Percentiles rank a stretch among this genome's conserved stretches.
Conservation (phyloP, 92 coral and sea anemone genomes). For the Epizoanthus stellaris region DNA sequence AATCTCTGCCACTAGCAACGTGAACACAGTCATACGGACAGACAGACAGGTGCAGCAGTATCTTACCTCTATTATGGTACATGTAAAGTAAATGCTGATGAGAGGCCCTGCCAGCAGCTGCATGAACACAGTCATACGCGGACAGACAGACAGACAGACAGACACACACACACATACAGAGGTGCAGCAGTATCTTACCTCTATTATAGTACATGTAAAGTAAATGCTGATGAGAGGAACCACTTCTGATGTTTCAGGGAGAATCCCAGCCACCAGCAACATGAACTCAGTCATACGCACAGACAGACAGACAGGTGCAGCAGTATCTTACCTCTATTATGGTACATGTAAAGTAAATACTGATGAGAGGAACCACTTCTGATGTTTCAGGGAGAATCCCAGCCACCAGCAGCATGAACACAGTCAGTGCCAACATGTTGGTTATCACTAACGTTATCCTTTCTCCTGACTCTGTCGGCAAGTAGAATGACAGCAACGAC, state of each 20-base stretch:
- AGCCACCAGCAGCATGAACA: constrained; percentile 89
- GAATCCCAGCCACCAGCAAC: constrained; percentile 86
- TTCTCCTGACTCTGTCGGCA: constrained; percentile 91
- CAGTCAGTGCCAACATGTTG: constrained; percentile 85
- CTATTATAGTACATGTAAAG: constrained; percentile 78
- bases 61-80: constrained; percentile 83
- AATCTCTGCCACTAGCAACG: constrained; percentile 88
- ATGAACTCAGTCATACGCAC: constrained; percentile 47
- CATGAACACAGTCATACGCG: too few relatives aligned
- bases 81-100: constrained; percentile 82
- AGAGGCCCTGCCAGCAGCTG: too few relatives aligned
- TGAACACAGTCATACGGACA: constrained; percentile 30
- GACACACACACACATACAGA: too few relatives aligned
- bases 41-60: not conserved
- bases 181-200: too few relatives aligned
- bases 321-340: constrained; percentile 72
- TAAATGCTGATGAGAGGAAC: too few relatives aligned
- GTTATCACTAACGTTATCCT: constrained; percentile 90
- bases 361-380: constrained; percentile 88
- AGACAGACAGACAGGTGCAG: not conserved
- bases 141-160: too few relatives aligned
- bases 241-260: not conserved
- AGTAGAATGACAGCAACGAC: constrained; percentile 85
- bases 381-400: constrained; percentile 92
- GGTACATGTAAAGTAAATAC: constrained; percentile 83